Conservation (phyloP, 2,797 vertebrate genomes). For the Lutjanus argentimaculatus region DNA sequence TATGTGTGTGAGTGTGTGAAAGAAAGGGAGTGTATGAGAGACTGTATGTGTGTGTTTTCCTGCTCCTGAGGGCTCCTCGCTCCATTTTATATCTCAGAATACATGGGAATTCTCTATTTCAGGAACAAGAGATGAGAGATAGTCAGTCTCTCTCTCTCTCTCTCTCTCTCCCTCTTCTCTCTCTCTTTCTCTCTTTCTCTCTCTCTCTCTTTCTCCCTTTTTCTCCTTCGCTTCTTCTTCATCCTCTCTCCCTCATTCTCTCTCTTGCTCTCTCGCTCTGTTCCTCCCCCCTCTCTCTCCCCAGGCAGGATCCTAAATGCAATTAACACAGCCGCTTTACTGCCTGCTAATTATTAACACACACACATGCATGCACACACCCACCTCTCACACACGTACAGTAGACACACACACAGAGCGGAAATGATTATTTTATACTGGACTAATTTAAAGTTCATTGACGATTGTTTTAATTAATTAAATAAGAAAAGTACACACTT, state of each 20-base stretch:
- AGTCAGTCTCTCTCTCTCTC: slow-evolving; percentile 39
- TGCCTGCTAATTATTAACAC: slow-evolving; percentile 99
- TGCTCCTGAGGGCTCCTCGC: slow-evolving; percentile 81
- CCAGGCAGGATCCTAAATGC: slow-evolving; percentile 93
- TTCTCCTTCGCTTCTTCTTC: slow-evolving; percentile 64
- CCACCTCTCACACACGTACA: slow-evolving; percentile 28
- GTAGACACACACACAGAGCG: slow-evolving; percentile 29
- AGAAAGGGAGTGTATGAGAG: slow-evolving; percentile 32
- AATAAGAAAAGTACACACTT: slow-evolving; percentile 88
- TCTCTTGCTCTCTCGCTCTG: slow-evolving; percentile 19
- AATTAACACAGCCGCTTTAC: slow-evolving; percentile 95
- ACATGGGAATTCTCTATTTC: slow-evolving; percentile 96
- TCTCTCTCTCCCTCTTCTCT: slow-evolving; percentile 12
- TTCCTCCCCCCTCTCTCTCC: slow-evolving; percentile 84
- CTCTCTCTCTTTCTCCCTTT: slow-evolving; percentile 14
- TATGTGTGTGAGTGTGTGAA: slow-evolving; percentile 25
- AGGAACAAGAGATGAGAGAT: slow-evolving; percentile 90
- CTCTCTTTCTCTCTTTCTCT: slow-evolving; percentile 29
- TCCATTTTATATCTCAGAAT: slow-evolving; percentile 89
- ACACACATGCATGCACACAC: slow-evolving; percentile 83
- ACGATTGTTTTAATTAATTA: slow-evolving; percentile 89
- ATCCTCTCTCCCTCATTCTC: slow-evolving; percentile 50
- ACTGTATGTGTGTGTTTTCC: slow-evolving; percentile 60
- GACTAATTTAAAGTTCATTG: slow-evolving; percentile 98
- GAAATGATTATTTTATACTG: slow-evolving; percentile 92